Base-by-base conservation (phyloP, 2,113 vertebrate species). In the Gobio gobio region DNA sequence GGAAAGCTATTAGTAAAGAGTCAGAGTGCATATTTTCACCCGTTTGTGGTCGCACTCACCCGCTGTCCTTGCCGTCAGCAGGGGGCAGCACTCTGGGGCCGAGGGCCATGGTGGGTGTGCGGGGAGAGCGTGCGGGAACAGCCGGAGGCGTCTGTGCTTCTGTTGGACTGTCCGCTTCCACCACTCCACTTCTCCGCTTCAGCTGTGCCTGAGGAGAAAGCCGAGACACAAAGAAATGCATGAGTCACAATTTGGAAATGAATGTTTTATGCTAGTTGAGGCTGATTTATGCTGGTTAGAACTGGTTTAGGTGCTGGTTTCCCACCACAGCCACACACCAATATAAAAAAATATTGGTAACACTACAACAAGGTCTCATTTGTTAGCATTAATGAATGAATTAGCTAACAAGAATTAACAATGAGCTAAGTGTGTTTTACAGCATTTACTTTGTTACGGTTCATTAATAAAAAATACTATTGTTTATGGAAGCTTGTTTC, bases 1-100 rank as follows among this genome's bases (percentile, higher is more conserved):
- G n/a, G n/a, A n/a, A n/a, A n/a, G n/a, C n/a, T n/a, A n/a, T n/a
- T n/a, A n/a, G 45, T 45, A 3, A 49, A 49, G 47, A 49, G 14
- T 49, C 10, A 10, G 47, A 16, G 36, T 40, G 36, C 5, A 5
- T 40, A 40, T 40, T 40, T 40, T 6, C 36, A 5, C 36, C 12
- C 13, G n/a, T 49, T 49, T 75, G 12, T 26, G 47, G 2, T 45
- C 2, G 6, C 73, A 68, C 95, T 94, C 87, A 97, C 97, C 95
- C 94, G 76, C 93, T 92, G 0, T 95, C 95, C 49, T 91, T 94
- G 72, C 93, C 93, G 0, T 89, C 33, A 16, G 94, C 78, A 72
- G 95, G 91, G 47, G 96, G 96, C 90, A 96, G 93, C 74, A 96
- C 92, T 7, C 94, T 93, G 40, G 90, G 64, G 45, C 95, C 94